Base-by-base conservation (phyloP, 1,140 invertebrate genomes). In the Apis laboriosa region DNA sequence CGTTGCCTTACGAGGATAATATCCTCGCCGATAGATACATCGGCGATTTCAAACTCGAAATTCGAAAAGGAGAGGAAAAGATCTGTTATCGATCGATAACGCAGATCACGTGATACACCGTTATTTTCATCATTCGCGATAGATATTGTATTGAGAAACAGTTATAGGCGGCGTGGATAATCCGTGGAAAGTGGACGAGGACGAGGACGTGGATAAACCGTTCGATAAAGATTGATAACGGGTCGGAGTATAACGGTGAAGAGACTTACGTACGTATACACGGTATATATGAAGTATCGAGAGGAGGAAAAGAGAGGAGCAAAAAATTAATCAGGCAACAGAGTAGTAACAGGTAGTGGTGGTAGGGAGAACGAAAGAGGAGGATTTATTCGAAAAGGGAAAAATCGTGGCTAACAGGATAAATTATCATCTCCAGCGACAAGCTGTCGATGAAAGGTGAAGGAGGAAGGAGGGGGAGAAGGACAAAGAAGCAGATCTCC, bases 391-490 rank as follows among this genome's bases (percentile, higher is more conserved):
- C 28, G 49, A 53, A 19, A 61, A 21, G 51, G 15, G n/a, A 55
- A 79, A 58, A 71, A 71, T 84, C 64, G 58, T 66, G 84, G 84
- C 83, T 93, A 93, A 94, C 93, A 93, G 89, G 34, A 92, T 93
- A 92, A 93, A 93, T 93, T 92, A 92, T 24, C 24, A 92, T 24
- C 24, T 92, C 4, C 89, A 89, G 85, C 88, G 88, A 90, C 88
- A 87, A 90, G 83, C 83, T 86, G 77, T 83, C 89, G 90, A 91
- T 88, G 87, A 83, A 85, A 87, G 64, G 51, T 21, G 72, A 82
- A 51, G 51, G 66, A 76, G 11, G 4, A 58, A 13, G 43, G 28
- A 53, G 13, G 9, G 9, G 34, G 34, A n/a, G 1, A 3, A 9
- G 56, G 19, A 80, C 21, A 34, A 74, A 53, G 66, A 83, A 84